Evolutionary conservation across 2,888 invertebrate genomes (phyloP).

Genomic region (Torymus texanus): DNA sequence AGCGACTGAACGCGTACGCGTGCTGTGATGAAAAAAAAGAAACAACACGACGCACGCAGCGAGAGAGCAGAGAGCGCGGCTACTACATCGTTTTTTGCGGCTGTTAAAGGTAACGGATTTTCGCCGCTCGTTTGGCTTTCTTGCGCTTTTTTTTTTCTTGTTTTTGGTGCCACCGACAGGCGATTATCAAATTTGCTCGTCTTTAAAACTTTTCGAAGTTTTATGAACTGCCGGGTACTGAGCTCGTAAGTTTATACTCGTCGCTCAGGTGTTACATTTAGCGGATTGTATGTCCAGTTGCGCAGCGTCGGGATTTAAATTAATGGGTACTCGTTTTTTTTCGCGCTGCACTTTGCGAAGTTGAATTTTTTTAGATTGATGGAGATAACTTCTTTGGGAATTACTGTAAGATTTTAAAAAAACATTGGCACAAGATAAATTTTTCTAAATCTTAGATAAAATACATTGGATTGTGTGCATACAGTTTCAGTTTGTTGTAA

Average conservation of each 20-base stretch:
- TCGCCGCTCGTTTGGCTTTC: slow-evolving; percentile 6
- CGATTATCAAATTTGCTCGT: slow-evolving; percentile 51
- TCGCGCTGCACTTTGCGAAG: too few relatives aligned
- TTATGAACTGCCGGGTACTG: slow-evolving; percentile 1
- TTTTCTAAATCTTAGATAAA: too few relatives aligned
- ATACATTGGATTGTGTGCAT: too few relatives aligned
- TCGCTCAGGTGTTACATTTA: slow-evolving; percentile 33
- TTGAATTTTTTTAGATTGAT: too few relatives aligned
- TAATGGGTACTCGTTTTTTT: too few relatives aligned
- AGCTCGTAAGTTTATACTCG: slow-evolving; percentile 12
- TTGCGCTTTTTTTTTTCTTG: background rate
- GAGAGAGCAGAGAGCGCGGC: background rate
- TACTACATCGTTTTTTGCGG: slow-evolving; percentile 16
- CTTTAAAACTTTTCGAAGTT: slow-evolving; percentile 28
- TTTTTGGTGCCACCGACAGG: slow-evolving; percentile 14
- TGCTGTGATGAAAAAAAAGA: background rate
- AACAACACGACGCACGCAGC: too few relatives aligned
- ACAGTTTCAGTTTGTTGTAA: too few relatives aligned
- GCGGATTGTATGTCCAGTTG: background rate
- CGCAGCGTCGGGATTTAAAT: too few relatives aligned
- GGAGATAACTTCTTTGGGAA: too few relatives aligned
- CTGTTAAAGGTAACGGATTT: slow-evolving; percentile 36
- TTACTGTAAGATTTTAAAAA: too few relatives aligned
- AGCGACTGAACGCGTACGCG: background rate
- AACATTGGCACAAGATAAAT: too few relatives aligned